Evolutionary conservation across 2,888 invertebrate genomes (phyloP).

Genomic region (Drosophila prostipennis): DNA sequence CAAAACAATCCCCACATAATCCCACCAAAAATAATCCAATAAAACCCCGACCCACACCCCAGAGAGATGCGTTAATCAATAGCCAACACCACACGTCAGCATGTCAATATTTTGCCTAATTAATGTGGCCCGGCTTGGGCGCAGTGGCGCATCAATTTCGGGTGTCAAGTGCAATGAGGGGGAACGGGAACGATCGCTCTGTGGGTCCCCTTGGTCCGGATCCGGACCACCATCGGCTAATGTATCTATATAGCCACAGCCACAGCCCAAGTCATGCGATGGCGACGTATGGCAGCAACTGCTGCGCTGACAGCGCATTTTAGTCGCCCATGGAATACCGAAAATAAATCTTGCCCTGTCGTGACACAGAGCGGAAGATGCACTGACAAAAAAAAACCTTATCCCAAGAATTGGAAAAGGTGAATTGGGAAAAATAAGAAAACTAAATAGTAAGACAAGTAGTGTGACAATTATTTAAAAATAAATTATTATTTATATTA

Average conservation of each 20-base stretch:
- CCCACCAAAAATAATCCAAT: conserved; percentile 40
- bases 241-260: conserved; percentile 53
- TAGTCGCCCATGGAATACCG: conserved; percentile 71
- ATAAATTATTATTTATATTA: too few relatives aligned
- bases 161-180: conserved; percentile 70
- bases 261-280: conserved; percentile 11
- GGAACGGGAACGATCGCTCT: conserved; percentile 49
- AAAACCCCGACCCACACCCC: conserved; percentile 36
- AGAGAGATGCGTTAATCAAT: conserved; percentile 64
- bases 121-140: conserved; percentile 65
- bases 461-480: too few relatives aligned
- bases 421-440: too few relatives aligned
- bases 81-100: conserved; percentile 55
- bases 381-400: not conserved
- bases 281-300: conserved; percentile 71
- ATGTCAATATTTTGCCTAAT: conserved; percentile 77
- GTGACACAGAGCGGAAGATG: conserved; percentile 49
- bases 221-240: conserved; percentile 70
- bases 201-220: conserved; percentile 46
- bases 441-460: too few relatives aligned
- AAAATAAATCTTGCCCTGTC: conserved; percentile 74
- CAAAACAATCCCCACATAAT: conserved; percentile 10
- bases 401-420: too few relatives aligned
- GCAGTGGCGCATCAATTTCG: conserved; percentile 69
- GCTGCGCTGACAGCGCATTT: conserved; percentile 74